phyloP scores from a whole-genome alignment of 2,888 invertebrate genomes.

The Andrena trimmerana region DNA sequence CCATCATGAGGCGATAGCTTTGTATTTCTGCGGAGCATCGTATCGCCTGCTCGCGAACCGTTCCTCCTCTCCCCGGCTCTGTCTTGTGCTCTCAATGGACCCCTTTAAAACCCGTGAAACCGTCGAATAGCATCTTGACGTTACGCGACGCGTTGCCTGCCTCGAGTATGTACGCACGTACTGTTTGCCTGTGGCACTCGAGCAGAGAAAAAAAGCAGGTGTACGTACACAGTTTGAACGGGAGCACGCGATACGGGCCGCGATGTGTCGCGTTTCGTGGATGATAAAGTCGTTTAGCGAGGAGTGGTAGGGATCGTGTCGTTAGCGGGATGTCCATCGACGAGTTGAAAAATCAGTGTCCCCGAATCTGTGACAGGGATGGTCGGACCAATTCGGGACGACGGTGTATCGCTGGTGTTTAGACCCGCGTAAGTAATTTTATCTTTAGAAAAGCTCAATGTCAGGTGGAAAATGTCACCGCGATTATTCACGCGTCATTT shows the following conservation, averaged over 20 bases:
- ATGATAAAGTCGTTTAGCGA: background rate
- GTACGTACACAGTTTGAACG: background rate
- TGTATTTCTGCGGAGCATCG: slow-evolving; percentile 36
- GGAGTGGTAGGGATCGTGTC: background rate
- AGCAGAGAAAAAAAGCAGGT: background rate
- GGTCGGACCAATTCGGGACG: slow-evolving; percentile 24
- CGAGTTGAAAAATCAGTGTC: background rate
- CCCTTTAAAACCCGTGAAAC: background rate
- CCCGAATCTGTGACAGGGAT: background rate
- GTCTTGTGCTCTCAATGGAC: background rate
- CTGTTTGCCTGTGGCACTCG: background rate
- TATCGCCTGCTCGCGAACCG: background rate
- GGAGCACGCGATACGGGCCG: slow-evolving; percentile 6
- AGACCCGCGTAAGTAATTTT: slow-evolving; percentile 35
- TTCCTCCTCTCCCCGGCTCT: background rate
- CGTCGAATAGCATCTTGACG: slow-evolving; percentile 11
- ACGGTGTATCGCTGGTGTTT: slow-evolving; percentile 32
- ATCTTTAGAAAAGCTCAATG: slow-evolving; percentile 40
- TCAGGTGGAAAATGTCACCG: slow-evolving; percentile 41
- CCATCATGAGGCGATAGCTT: slow-evolving; percentile 54
- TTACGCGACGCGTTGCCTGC: slow-evolving; percentile 12
- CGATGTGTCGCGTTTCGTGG: background rate
- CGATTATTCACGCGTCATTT: slow-evolving; percentile 38
- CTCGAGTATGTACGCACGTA: background rate
- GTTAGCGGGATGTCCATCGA: background rate